Conservation (phyloP, 2,888 invertebrate genomes). For the Steinernema carpocapsae region DNA sequence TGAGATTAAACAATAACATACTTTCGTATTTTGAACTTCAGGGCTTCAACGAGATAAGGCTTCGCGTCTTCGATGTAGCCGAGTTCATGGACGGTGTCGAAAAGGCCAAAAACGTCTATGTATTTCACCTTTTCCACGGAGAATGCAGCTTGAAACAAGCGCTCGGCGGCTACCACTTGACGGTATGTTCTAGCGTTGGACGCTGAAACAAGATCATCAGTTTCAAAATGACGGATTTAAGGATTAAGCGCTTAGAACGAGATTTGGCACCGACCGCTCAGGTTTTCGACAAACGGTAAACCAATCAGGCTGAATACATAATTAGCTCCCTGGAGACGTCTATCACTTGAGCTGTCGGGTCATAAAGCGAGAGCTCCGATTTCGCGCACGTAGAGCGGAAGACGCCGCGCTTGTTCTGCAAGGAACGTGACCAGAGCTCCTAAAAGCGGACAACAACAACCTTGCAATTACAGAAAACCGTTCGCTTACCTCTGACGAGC, state of each 20-base stretch:
- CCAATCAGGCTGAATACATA: too few species aligned
- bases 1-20: not conserved
- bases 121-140: constrained; percentile 4
- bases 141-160: constrained; percentile 14
- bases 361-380: too few species aligned
- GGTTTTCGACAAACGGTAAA: too few species aligned
- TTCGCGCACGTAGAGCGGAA: constrained; percentile 87
- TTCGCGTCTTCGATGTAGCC: constrained; percentile 15
- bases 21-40: constrained; percentile 19
- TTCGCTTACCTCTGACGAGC: constrained; percentile 10
- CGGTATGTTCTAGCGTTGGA: not conserved
- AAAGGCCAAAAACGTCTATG: constrained; percentile 25
- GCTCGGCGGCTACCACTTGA: not conserved
- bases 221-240: too few species aligned
- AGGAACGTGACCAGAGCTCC: constrained; percentile 95
- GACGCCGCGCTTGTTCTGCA: constrained; percentile 80
- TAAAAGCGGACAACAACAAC: too few species aligned
- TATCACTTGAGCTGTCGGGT: too few species aligned
- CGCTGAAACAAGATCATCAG: too few species aligned
- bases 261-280: too few species aligned
- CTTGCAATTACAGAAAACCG: too few species aligned
- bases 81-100: constrained; percentile 14
- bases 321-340: too few species aligned
- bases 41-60: constrained; percentile 23
- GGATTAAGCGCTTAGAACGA: too few species aligned